Conservation (phyloP, 1,140 invertebrate species). For the Cyrtorhinus lividipennis region DNA sequence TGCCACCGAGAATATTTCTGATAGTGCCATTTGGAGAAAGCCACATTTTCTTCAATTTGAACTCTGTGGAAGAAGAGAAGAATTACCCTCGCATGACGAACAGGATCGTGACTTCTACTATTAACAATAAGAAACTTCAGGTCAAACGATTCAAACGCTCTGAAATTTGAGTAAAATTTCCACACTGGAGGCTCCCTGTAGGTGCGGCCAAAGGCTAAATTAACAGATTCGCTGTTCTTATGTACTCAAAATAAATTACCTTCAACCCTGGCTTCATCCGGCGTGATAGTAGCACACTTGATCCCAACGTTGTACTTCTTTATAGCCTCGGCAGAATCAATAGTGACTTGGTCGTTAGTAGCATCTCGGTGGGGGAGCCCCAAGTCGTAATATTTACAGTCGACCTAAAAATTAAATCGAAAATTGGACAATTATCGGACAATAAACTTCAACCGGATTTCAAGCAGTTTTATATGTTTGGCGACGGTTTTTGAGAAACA, state of each 20-base stretch:
- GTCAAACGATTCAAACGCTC: too few species aligned
- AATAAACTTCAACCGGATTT: too few species aligned
- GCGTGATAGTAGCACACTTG: conserved; percentile 84
- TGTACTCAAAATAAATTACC: conserved; percentile 38
- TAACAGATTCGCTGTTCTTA: too few species aligned
- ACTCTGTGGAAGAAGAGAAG: conserved; percentile 43
- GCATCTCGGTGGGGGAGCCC: conserved; percentile 69
- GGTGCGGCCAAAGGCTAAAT: too few species aligned
- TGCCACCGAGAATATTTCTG: conserved; percentile 78
- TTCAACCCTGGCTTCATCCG: conserved; percentile 76
- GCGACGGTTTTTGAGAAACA: too few species aligned
- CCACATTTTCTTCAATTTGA: conserved; percentile 89
- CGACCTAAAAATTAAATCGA: conserved; percentile 47
- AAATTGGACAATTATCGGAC: too few species aligned
- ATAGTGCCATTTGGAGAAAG: conserved; percentile 81
- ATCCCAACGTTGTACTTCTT: conserved; percentile 82
- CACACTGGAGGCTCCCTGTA: too few species aligned
- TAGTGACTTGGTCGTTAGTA: conserved; percentile 76
- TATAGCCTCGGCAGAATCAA: conserved; percentile 74
- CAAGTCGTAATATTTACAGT: conserved; percentile 70
- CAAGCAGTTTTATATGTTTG: too few species aligned
- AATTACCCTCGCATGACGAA: conserved; percentile 61
- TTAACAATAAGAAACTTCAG: too few species aligned
- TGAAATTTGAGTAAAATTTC: too few species aligned
- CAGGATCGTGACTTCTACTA: too few species aligned